These are phyloP conservation scores for Akabosia matsudoensis DNA, from an alignment of 1,140 invertebrate genomes.

Conservation along the genomic window DNA sequence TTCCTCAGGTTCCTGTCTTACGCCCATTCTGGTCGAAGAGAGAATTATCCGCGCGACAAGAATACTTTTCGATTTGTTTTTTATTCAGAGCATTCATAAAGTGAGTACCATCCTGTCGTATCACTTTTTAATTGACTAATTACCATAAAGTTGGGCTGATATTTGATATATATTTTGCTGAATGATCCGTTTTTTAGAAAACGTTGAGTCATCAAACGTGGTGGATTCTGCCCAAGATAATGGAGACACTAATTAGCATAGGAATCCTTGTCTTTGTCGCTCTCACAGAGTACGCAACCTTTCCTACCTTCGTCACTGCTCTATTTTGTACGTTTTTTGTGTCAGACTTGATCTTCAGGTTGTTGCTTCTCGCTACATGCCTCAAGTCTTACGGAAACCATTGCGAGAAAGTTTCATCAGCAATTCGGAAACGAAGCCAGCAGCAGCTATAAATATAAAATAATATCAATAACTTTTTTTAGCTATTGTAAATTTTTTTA, in stretches of 20 bases:
- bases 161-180: no score
- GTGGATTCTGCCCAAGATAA: constrained; percentile 25
- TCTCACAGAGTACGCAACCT: constrained; percentile 6
- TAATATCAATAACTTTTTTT: neutral
- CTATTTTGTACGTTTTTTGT: constrained; percentile 18
- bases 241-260: constrained; percentile 20
- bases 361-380: neutral
- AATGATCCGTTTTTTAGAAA: neutral
- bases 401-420: neutral
- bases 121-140: no score
- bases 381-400: constrained; percentile 19
- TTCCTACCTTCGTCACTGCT: constrained; percentile 2
- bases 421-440: neutral
- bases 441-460: neutral
- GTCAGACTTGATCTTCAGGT: constrained; percentile 17
- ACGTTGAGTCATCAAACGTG: neutral
- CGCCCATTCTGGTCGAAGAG: constrained; percentile 27
- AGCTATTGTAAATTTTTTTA: neutral
- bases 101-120: no score
- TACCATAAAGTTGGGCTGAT: no score
- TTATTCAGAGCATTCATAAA: constrained; percentile 23
- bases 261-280: constrained; percentile 25
- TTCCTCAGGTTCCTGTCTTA: constrained; percentile 17
- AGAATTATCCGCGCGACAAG: constrained; percentile 20
- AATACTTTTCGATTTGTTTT: constrained; percentile 25